Evolutionary conservation across 2,797 vertebrate species (phyloP), one percentile per base, ranked within the genome.

Genomic region (Neoniphon sammara): DNA sequence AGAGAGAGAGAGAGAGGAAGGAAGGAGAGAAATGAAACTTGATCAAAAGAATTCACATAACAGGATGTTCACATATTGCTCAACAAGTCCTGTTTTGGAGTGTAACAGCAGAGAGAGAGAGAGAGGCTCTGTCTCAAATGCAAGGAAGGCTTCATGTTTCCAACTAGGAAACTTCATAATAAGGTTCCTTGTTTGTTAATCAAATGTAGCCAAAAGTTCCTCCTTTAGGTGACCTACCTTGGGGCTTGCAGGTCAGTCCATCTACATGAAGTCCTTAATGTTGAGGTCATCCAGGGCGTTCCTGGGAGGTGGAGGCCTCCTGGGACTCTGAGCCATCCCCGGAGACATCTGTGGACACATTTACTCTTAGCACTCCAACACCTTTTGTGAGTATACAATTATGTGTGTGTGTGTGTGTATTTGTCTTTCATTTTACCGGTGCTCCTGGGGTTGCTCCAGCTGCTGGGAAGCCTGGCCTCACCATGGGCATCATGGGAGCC

Each of bases 181-280:
- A n/a, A n/a, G n/a, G n/a, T n/a, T n/a, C n/a, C n/a, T n/a, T n/a
- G n/a, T 30, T 8, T 20, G n/a, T n/a, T n/a, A n/a, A n/a, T n/a
- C n/a, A n/a, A n/a, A n/a, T n/a, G n/a, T n/a, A n/a, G n/a, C n/a
- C n/a, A n/a, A n/a, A n/a, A n/a, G n/a, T n/a, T n/a, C n/a, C n/a
- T n/a, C n/a, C n/a, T n/a, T n/a, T n/a, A 47, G 14, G 5, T 34
- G 12, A 44, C 31, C 57, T 60, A 92, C 91, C 90, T 88, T 84
- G 66, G 72, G 73, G 62, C 81, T 90, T 82, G 57, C 60, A 75
- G 80, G 69, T 89, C 81, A 73, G 67, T 78, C 76, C 82, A 59
- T 78, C 96, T 98, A 99, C 95, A 99, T 97, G 95, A 99, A 99
- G 94, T 99, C 97, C 94, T 99, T 99, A 92, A 99, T 98, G 94